phyloP scores from a whole-genome alignment of 2,113 vertebrate genomes.

The Onychostoma macrolepis region DNA sequence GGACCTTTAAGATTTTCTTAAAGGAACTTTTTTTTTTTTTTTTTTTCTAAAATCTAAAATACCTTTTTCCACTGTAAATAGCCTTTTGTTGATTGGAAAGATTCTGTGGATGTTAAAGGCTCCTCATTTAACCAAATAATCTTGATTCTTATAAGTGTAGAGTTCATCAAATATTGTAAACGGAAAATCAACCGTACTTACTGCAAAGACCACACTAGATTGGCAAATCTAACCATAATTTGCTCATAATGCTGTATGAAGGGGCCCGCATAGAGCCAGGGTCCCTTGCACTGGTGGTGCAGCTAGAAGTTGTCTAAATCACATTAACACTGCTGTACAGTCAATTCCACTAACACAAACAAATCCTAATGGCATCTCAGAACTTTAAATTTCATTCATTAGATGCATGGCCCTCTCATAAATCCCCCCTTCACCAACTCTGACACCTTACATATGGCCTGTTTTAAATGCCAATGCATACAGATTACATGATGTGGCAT shows the following conservation, averaged over 20 bases:
- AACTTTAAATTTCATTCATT: not conserved
- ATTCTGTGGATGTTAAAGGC: not conserved
- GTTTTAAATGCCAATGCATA: slow-evolving; percentile 28
- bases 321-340: not conserved
- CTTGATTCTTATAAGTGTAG: not conserved
- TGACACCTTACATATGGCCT: slow-evolving; percentile 37
- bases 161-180: not conserved
- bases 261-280: not conserved
- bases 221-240: not conserved
- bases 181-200: not conserved
- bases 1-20: not conserved
- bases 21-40: not conserved
- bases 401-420: not conserved
- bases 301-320: not conserved
- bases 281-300: not conserved
- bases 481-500: slow-evolving; percentile 14
- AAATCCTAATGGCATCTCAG: slow-evolving; percentile 19
- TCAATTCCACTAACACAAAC: slow-evolving; percentile 13
- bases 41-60: not conserved
- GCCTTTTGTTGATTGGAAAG: not conserved
- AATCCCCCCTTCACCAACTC: not conserved
- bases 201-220: not conserved
- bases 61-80: not conserved
- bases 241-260: not conserved
- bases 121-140: not conserved